phyloP scores from a whole-genome alignment of 2,888 invertebrate species.

The Dryomyza anilis region DNA sequence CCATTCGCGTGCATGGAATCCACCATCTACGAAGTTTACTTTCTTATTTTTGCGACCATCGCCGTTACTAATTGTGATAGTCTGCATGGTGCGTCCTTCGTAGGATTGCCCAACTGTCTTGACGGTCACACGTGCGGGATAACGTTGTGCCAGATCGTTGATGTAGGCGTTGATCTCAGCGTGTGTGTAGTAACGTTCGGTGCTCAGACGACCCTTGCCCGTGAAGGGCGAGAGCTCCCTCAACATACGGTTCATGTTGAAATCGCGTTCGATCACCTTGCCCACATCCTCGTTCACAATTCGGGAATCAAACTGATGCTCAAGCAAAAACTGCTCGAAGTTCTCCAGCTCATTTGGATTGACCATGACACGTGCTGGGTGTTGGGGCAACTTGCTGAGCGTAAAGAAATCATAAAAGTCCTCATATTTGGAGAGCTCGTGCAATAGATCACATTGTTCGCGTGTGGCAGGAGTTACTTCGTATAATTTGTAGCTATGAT shows the following conservation, averaged over 20 bases:
- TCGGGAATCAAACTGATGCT: constrained; percentile 30
- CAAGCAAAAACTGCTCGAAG: constrained; percentile 39
- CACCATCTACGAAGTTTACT: constrained; percentile 65
- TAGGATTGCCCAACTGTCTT: constrained; percentile 67
- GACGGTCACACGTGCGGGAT: constrained; percentile 64
- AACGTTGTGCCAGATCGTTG: constrained; percentile 59
- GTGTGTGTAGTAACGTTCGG: constrained; percentile 49
- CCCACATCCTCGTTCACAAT: constrained; percentile 47
- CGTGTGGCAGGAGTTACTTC: constrained; percentile 26
- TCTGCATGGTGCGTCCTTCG: constrained; percentile 66
- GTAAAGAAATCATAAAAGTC: constrained; percentile 48
- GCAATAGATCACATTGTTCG: constrained; percentile 40
- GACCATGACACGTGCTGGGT: constrained; percentile 46
- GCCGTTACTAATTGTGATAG: constrained; percentile 67
- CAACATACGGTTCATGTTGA: constrained; percentile 36
- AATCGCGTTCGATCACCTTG: constrained; percentile 43
- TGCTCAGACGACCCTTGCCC: constrained; percentile 45
- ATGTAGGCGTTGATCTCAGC: constrained; percentile 64
- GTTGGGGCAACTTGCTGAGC: constrained; percentile 37
- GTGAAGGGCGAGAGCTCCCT: constrained; percentile 35
- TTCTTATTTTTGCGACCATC: constrained; percentile 62
- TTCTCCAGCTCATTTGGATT: constrained; percentile 39
- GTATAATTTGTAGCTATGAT: constrained; percentile 12
- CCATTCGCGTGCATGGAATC: constrained; percentile 73
- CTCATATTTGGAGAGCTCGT: constrained; percentile 36